A percentile compares a stretch with the other conserved stretches of the same genome.
Evolutionary conservation across 2,113 vertebrate genomes (phyloP).

Genomic region (Tetraodon nigroviridis): DNA sequence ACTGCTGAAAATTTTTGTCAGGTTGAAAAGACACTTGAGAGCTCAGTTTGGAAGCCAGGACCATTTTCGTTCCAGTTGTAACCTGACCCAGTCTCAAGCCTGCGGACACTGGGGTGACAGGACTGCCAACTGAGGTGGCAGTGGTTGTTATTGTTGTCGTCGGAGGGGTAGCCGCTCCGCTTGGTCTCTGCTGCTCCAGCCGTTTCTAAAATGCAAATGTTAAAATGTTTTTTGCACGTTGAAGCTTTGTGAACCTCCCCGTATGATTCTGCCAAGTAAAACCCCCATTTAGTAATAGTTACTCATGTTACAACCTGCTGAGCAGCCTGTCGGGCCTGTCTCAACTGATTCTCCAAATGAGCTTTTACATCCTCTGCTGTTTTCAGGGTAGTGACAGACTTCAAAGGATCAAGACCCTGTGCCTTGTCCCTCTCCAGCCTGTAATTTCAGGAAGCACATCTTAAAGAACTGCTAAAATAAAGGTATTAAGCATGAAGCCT

Average conservation of each 20-base stretch:
- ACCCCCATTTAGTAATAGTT: not conserved
- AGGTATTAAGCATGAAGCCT: accelerated
- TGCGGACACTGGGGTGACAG: slow-evolving; percentile 69
- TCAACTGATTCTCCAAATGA: slow-evolving; percentile 85
- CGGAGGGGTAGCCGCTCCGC: slow-evolving; percentile 38
- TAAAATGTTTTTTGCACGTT: not conserved
- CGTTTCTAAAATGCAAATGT: slow-evolving; percentile 78
- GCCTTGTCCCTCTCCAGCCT: slow-evolving; percentile 97
- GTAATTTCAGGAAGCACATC: slow-evolving; percentile 16
- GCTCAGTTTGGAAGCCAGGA: slow-evolving; percentile 88
- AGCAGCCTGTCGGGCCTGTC: slow-evolving; percentile 83
- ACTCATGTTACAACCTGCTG: slow-evolving; percentile 77
- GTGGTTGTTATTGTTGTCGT: slow-evolving; percentile 10
- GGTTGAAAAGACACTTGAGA: slow-evolving; percentile 94
- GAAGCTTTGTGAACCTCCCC: not conserved
- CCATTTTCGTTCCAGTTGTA: slow-evolving; percentile 87
- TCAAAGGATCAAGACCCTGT: slow-evolving; percentile 87
- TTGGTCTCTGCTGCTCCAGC: slow-evolving; percentile 86
- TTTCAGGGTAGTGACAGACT: slow-evolving; percentile 82
- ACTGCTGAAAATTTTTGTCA: slow-evolving; percentile 98
- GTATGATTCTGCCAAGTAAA: not conserved
- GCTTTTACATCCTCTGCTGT: slow-evolving; percentile 82
- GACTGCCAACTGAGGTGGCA: slow-evolving; percentile 59
- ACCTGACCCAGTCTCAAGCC: slow-evolving; percentile 81
- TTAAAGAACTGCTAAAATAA: not conserved